These are phyloP conservation scores for Aleiodes leptofemur DNA, from an alignment of 2,888 invertebrate species.

Conservation along the genomic window DNA sequence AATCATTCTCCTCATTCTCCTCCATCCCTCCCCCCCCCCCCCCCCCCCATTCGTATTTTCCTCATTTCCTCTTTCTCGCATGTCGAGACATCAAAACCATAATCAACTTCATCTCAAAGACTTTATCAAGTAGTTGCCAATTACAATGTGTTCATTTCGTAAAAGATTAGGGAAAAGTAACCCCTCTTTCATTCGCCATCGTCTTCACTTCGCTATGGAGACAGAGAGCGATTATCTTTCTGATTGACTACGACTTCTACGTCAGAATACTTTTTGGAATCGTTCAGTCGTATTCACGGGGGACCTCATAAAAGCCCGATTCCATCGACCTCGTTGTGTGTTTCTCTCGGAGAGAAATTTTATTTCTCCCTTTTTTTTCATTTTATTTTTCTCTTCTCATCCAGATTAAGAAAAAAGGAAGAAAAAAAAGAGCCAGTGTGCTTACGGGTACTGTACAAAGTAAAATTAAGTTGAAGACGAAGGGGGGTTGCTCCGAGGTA, in stretches of 20 bases:
- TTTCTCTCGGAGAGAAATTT: slow-evolving; percentile 18
- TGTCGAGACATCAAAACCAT: not conserved
- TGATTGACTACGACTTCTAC: slow-evolving; percentile 58
- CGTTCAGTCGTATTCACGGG: slow-evolving; percentile 48
- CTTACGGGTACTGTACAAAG: slow-evolving; percentile 46
- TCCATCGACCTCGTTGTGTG: slow-evolving; percentile 35
- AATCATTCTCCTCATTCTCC: no score
- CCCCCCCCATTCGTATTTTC: no score
- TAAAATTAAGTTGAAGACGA: slow-evolving; percentile 46
- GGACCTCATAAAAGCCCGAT: slow-evolving; percentile 53
- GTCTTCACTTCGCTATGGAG: slow-evolving; percentile 47
- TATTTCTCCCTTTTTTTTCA: slow-evolving; percentile 28
- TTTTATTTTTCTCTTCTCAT: slow-evolving; percentile 38
- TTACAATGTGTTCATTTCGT: slow-evolving; percentile 38
- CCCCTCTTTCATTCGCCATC: slow-evolving; percentile 51
- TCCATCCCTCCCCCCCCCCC: no score
- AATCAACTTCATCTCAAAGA: slow-evolving; percentile 2
- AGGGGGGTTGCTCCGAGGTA: not conserved
- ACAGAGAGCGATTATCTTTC: slow-evolving; percentile 57
- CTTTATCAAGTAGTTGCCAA: slow-evolving; percentile 36
- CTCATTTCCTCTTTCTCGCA: no score
- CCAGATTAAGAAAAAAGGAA: slow-evolving; percentile 26
- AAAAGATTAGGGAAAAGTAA: slow-evolving; percentile 34
- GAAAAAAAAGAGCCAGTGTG: slow-evolving; percentile 29
- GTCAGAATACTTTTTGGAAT: slow-evolving; percentile 44